A percentile compares a stretch with the other conserved stretches of the same genome.
These are phyloP conservation scores for Lepidurus arcticus DNA, from an alignment of 1,140 invertebrate species.

Conservation along the genomic window DNA sequence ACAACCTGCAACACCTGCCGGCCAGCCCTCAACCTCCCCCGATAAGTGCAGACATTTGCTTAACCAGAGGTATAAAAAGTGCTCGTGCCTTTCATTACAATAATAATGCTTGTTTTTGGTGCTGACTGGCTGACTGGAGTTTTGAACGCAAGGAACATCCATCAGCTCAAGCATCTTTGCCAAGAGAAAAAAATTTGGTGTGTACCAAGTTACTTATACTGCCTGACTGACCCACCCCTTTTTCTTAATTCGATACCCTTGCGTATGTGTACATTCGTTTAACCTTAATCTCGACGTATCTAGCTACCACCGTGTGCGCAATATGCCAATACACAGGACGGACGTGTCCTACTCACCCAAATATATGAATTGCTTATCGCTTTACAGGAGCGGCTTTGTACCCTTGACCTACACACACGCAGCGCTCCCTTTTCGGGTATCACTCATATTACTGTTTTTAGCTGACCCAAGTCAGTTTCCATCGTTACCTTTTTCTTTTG, in stretches of 20 bases:
- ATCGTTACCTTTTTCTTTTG: not conserved
- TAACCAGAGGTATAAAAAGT: not conserved
- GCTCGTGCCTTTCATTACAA: slow-evolving; percentile 9
- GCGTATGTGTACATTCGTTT: not conserved
- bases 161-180: not conserved
- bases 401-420: not conserved
- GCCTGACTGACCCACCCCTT: not conserved
- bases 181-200: not conserved
- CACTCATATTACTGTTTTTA: not conserved
- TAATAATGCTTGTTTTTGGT: not conserved
- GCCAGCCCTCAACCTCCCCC: not conserved
- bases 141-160: not conserved
- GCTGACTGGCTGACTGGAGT: not conserved
- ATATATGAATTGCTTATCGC: not conserved
- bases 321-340: too few species aligned
- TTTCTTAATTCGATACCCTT: not conserved
- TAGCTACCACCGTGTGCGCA: not conserved
- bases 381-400: not conserved
- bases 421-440: not conserved
- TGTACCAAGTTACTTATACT: not conserved
- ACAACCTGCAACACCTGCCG: not conserved
- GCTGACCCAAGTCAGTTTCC: not conserved
- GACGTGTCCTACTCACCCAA: not conserved
- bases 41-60: slow-evolving; percentile 19
- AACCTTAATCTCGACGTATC: slow-evolving; percentile 4